Evolutionary conservation across 2,797 vertebrate species (phyloP).

Genomic region (Sciurus carolinensis): DNA sequence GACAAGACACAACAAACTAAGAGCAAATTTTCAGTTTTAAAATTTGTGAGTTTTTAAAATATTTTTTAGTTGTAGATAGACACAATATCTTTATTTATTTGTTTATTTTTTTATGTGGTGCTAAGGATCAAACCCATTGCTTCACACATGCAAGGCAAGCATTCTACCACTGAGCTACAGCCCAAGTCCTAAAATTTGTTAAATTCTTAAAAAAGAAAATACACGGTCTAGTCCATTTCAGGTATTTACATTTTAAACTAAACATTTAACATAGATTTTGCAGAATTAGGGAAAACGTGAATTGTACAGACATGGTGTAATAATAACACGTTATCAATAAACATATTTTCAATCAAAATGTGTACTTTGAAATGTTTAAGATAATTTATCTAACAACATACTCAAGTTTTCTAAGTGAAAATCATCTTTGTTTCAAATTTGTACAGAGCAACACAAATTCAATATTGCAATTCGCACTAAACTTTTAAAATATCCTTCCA

Average conservation of each 20-base stretch:
- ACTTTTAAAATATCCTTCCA: constrained; percentile 39
- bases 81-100: no score
- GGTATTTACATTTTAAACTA: constrained; percentile 1
- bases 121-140: no score
- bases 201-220: not conserved
- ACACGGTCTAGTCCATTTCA: constrained; percentile 22
- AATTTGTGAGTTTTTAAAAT: not conserved
- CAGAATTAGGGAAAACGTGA: not conserved
- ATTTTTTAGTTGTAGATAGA: no score
- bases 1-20: constrained; percentile 28
- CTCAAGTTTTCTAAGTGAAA: constrained; percentile 24
- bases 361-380: constrained; percentile 47
- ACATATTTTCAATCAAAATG: not conserved
- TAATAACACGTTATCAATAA: not conserved
- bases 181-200: not conserved
- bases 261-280: not conserved
- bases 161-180: no score
- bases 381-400: constrained; percentile 45
- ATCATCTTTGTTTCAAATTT: constrained; percentile 3
- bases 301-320: not conserved
- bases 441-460: constrained; percentile 1
- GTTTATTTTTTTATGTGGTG: no score
- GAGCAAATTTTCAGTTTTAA: not conserved
- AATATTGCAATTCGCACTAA: not conserved
- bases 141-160: no score